Conservation (phyloP, 1,140 invertebrate genomes). For the Drosophila trapezifrons region DNA sequence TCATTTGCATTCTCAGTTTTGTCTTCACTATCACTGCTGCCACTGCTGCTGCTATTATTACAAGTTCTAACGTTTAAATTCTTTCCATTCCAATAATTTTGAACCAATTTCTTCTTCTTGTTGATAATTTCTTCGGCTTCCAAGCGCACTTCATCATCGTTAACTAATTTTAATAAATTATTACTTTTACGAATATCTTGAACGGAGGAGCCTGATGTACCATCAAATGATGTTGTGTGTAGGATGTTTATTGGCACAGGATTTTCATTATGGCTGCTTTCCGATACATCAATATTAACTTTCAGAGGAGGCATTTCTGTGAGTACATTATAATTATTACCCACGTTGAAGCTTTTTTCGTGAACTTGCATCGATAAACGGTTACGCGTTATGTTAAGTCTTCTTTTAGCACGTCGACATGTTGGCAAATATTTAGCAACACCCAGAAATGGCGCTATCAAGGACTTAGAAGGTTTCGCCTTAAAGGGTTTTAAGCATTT, state of each 20-base stretch:
- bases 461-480: slow-evolving; percentile 31
- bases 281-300: slow-evolving; percentile 43
- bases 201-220: not conserved
- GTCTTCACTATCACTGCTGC: slow-evolving; percentile 44
- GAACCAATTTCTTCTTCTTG: slow-evolving; percentile 3
- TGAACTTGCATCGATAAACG: not conserved
- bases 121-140: slow-evolving; percentile 27
- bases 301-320: slow-evolving; percentile 28
- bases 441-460: slow-evolving; percentile 58
- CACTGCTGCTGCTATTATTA: slow-evolving; percentile 39
- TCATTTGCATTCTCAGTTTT: slow-evolving; percentile 35
- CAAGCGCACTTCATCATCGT: slow-evolving; percentile 9
- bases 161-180: slow-evolving; percentile 52
- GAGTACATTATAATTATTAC: slow-evolving; percentile 3
- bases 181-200: slow-evolving; percentile 25
- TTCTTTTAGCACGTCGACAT: slow-evolving; percentile 41
- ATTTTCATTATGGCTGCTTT: slow-evolving; percentile 12
- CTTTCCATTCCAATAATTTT: slow-evolving; percentile 1
- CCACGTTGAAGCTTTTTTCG: not conserved
- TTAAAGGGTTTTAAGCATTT: slow-evolving; percentile 36
- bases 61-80: slow-evolving; percentile 19
- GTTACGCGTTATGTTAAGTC: not conserved
- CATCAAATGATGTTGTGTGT: not conserved
- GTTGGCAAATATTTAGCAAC: slow-evolving; percentile 70
- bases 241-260: not conserved